Base-by-base conservation (phyloP, 2,888 invertebrate species). In the Minunthozetes semirufus region DNA sequence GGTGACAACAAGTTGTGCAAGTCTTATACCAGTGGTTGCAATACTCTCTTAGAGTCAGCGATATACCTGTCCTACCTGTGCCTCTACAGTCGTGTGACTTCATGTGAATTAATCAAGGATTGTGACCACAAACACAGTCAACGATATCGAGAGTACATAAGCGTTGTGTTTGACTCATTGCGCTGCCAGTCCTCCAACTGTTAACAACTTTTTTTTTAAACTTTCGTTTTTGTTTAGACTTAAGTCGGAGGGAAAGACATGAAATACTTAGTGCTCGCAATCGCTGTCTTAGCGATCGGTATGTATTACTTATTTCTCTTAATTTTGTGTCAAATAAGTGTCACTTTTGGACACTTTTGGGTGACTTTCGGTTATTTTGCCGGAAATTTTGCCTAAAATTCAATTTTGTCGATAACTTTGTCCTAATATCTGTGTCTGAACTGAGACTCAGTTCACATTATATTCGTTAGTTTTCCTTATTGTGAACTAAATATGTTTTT, bases 1-100 rank as follows among this genome's bases (percentile, higher is more conserved):
- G 61, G 61, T 61, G 61, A 66, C 66, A 66, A 66, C 66, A 66
- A 66, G 66, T 66, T 38, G 66, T 38, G 38, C 66, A 66, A 66
- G 66, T 66, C 66, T 66, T 66, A 27, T 1, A 48, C 48, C 48
- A 48, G 48, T 48, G 59, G 5, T 19, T 56, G 9, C 4, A 19
- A n/a, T 19, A 56, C 8, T 15, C 15, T 48, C 15, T 13, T 11
- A 48, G 3, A 6, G n/a, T 11, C n/a, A 17, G 46, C 46, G 46
- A n/a, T n/a, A n/a, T 48, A 17, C 27, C 29, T 27, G 59, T 59
- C 59, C 11, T 59, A 27, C 27, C 29, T 59, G 59, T 59, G 25
- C 27, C 17, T 25, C 27, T 59, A 15, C 27, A 66, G 66, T 66
- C 66, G 38, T 66, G 38, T 66, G 66, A 66, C n/a, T 38, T 66